Percentiles rank a stretch among this genome's conserved stretches.
Evolutionary conservation across 2,113 vertebrate genomes (phyloP).

Genomic region (Gopherus flavomarginatus): DNA sequence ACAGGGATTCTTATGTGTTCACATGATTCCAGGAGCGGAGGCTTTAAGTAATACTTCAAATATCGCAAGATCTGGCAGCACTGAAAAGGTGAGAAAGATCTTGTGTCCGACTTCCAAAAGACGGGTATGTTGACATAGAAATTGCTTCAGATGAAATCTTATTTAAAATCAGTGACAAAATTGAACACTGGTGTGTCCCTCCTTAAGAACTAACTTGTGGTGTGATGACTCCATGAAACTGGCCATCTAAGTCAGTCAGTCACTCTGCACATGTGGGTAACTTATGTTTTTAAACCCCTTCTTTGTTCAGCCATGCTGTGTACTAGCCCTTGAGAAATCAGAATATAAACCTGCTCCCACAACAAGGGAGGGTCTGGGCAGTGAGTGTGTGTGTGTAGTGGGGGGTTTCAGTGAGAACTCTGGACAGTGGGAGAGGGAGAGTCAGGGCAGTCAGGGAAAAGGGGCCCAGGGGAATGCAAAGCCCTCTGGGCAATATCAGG

Average conservation of each 20-base stretch:
- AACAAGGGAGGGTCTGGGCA: neutral
- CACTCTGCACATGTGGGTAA: neutral
- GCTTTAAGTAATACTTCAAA: constrained; percentile 8
- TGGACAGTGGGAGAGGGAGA: neutral
- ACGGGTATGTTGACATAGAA: neutral
- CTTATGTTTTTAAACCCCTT: neutral
- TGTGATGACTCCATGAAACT: neutral
- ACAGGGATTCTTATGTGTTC: neutral
- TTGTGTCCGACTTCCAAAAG: neutral
- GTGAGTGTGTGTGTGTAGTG: neutral
- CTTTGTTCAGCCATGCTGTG: neutral
- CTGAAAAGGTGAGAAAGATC: neutral
- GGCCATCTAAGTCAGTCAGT: neutral
- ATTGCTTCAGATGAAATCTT: neutral
- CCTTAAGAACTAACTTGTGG: neutral
- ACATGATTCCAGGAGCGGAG: neutral
- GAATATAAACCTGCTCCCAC: neutral
- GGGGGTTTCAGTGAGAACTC: neutral
- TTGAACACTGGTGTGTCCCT: neutral
- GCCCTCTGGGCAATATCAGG: neutral
- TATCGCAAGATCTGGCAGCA: neutral
- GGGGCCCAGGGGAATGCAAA: neutral
- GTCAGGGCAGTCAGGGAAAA: neutral
- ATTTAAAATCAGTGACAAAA: neutral
- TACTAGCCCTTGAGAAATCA: neutral